Evolutionary conservation across 2,888 invertebrate species (phyloP).

Genomic region (Lymantria dispar): DNA sequence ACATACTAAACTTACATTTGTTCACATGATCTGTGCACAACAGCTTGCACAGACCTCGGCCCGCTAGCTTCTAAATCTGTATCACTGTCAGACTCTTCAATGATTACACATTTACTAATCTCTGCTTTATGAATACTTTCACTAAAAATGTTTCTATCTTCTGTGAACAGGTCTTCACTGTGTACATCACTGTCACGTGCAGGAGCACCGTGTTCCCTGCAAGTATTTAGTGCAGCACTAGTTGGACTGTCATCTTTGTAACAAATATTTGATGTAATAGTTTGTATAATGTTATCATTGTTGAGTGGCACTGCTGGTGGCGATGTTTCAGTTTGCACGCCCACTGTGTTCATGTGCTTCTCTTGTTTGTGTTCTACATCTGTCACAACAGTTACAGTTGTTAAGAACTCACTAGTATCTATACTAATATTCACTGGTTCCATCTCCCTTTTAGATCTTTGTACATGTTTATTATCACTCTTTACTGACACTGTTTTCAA

Average conservation of each 20-base stretch:
- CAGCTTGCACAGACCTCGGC: constrained; percentile 50
- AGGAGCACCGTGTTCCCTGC: neutral
- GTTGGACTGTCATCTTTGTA: neutral
- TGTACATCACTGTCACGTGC: constrained; percentile 3
- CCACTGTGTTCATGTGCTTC: constrained; percentile 25
- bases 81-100: constrained; percentile 65
- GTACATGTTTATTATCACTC: constrained; percentile 13
- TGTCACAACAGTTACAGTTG: constrained; percentile 49
- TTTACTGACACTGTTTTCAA: neutral
- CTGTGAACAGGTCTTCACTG: constrained; percentile 41
- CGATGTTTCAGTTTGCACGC: constrained; percentile 51
- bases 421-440: constrained; percentile 49
- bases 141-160: constrained; percentile 7
- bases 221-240: neutral
- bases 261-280: neutral
- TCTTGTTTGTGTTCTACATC: constrained; percentile 17
- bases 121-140: constrained; percentile 1
- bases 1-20: constrained; percentile 43
- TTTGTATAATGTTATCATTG: neutral
- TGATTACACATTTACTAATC: constrained; percentile 34
- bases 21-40: constrained; percentile 55
- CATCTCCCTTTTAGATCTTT: neutral
- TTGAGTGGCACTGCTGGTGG: constrained; percentile 5
- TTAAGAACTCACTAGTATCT: constrained; percentile 43
- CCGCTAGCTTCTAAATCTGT: constrained; percentile 35